These are phyloP conservation scores for Pedionomus torquatus DNA, from an alignment of 2,113 vertebrate genomes.

Conservation along the genomic window DNA sequence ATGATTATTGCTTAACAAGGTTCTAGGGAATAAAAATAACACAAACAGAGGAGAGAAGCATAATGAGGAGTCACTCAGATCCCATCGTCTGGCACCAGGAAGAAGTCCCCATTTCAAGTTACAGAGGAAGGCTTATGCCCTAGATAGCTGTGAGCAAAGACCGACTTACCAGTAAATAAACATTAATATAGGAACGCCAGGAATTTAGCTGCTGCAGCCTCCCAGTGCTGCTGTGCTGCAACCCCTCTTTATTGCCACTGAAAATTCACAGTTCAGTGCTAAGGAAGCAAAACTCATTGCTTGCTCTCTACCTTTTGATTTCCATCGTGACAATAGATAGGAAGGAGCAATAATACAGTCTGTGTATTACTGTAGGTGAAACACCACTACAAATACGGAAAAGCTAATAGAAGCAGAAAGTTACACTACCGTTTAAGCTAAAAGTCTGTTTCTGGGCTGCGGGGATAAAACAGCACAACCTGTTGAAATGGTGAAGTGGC, in stretches of 20 bases:
- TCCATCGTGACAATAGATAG: background rate
- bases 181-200: background rate
- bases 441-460: background rate
- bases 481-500: background rate
- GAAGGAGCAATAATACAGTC: accelerated
- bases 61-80: background rate
- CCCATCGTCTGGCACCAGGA: background rate
- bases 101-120: background rate
- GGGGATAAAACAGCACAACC: background rate
- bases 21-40: background rate
- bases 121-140: background rate
- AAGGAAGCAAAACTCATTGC: background rate
- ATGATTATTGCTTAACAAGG: background rate
- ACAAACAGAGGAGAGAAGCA: background rate
- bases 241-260: background rate
- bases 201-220: background rate
- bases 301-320: background rate
- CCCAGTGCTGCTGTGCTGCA: background rate
- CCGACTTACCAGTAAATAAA: background rate
- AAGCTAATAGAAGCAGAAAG: background rate
- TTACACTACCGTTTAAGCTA: background rate
- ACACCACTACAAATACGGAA: background rate
- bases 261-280: background rate
- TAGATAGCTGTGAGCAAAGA: background rate
- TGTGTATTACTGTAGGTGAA: accelerated